Base-by-base conservation (phyloP, 2,888 invertebrate species). In the Drosophila flavopinicola region DNA sequence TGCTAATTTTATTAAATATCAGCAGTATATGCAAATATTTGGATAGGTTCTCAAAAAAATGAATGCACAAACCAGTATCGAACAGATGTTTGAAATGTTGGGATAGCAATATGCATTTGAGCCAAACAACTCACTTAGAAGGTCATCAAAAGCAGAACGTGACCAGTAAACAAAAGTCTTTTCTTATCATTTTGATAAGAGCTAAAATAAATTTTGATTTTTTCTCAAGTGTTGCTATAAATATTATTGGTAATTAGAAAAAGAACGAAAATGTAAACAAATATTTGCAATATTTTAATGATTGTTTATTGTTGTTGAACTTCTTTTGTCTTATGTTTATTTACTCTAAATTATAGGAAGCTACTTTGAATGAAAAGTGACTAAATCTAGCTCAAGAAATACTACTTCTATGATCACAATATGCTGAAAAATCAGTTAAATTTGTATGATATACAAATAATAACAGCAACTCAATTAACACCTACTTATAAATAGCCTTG, bases 1-100 rank as follows among this genome's bases (percentile, higher is more conserved):
- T 65, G 56, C 39, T 71, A 61, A 68, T 56, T 30, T 41, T 33
- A 47, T 37, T 39, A 51, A 57, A 52, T 57, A 32, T 11, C 39
- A 35, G n/a, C 20, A 3, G 15, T 33, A 39, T 24, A 51, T 11
- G 42, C 54, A 47, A 59, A 69, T 51, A 48, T 42, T 39, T 17
- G 9, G n/a, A 1, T 6, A 39, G 33, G 35, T 9, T 24, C 39
- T 11, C n/a, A 20, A 37, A 6, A 2, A 17, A 32, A 42, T 9
- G 20, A 6, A 29, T 3, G 7, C 6, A 23, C 23, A 23, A 1
- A n/a, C n/a, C n/a, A n/a, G n/a, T n/a, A n/a, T n/a, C 29, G 10
- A 23, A 24, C 39, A 27, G 10, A 20, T 33, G 25, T 32, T 56
- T 32, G 20, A 33, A 6, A n/a, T 56, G n/a, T 25, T 20, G 3